Percentiles rank a stretch among this genome's conserved stretches.
Conservation (phyloP, 2,113 vertebrate genomes). For the Actenoides hombroni region DNA sequence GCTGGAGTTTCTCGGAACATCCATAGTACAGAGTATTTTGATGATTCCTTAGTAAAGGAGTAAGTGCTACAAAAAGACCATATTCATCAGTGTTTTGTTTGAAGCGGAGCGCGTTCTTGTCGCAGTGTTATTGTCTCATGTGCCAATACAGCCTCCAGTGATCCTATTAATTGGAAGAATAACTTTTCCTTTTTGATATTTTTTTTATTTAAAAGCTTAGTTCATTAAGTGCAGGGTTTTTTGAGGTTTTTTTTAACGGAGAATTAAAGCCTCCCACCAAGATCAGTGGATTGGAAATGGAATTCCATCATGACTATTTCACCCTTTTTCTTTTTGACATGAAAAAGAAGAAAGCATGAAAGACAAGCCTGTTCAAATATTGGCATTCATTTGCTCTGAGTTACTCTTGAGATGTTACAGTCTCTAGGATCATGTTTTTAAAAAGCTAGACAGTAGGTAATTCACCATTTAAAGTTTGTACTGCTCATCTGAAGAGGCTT, state of each 20-base stretch:
- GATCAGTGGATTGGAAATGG: neutral
- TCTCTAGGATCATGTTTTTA: neutral
- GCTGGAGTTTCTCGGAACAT: constrained; percentile 7
- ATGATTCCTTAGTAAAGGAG: neutral
- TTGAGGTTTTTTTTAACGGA: neutral
- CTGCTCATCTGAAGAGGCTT: neutral
- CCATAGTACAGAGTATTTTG: neutral
- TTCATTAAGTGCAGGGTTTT: neutral
- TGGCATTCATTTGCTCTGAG: neutral
- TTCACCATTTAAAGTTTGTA: neutral
- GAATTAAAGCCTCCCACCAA: constrained; percentile 21
- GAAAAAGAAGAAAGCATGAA: neutral
- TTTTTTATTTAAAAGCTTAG: constrained; percentile 10
- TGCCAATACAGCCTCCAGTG: constrained; percentile 1
- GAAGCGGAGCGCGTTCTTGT: neutral
- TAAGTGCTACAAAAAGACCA: neutral
- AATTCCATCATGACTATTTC: neutral
- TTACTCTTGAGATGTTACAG: neutral
- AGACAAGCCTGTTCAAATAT: neutral
- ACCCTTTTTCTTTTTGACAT: neutral
- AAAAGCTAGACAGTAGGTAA: neutral
- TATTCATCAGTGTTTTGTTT: neutral
- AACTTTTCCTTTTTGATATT: neutral
- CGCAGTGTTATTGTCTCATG: neutral
- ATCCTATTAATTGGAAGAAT: constrained; percentile 23